These are phyloP conservation scores for Lithobates sylvaticus DNA, from an alignment of 2,797 vertebrate genomes.

Conservation along the genomic window DNA sequence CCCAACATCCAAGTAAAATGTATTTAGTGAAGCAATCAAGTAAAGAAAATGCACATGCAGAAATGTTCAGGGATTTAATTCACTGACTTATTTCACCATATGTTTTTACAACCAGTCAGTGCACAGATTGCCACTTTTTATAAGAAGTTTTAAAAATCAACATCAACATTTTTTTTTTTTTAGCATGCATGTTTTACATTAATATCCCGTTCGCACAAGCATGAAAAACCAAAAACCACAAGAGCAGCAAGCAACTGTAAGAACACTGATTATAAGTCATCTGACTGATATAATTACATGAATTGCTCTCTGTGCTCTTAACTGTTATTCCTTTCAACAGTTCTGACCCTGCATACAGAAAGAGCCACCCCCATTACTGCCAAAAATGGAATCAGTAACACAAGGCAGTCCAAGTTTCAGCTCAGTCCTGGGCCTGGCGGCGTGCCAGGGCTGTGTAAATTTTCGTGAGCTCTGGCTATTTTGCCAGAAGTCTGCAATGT, in stretches of 20 bases:
- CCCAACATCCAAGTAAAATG: not conserved
- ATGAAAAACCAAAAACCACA: conserved; percentile 63
- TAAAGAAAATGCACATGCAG: not conserved
- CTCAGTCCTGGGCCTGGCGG: conserved; percentile 83
- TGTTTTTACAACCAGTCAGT: not conserved
- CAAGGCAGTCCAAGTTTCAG: conserved; percentile 89
- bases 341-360: conserved; percentile 78
- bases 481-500: conserved; percentile 85
- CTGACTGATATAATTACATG: conserved; percentile 67
- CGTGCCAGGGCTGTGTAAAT: conserved; percentile 84
- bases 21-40: not conserved
- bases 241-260: conserved; percentile 62
- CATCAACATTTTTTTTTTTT: conserved; percentile 2
- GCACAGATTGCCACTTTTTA: not conserved
- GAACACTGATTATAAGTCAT: conserved; percentile 62
- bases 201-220: conserved; percentile 53
- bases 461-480: conserved; percentile 81
- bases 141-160: conserved; percentile 21
- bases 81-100: not conserved
- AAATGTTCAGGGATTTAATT: not conserved
- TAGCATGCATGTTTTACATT: conserved; percentile 1
- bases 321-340: conserved; percentile 83
- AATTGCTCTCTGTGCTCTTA: conserved; percentile 72
- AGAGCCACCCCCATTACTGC: conserved; percentile 67
- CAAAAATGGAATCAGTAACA: conserved; percentile 84